Evolutionary conservation across 2,797 vertebrate genomes (phyloP), one percentile per base, ranked within the genome.

Genomic region (Pristis pectinata): DNA sequence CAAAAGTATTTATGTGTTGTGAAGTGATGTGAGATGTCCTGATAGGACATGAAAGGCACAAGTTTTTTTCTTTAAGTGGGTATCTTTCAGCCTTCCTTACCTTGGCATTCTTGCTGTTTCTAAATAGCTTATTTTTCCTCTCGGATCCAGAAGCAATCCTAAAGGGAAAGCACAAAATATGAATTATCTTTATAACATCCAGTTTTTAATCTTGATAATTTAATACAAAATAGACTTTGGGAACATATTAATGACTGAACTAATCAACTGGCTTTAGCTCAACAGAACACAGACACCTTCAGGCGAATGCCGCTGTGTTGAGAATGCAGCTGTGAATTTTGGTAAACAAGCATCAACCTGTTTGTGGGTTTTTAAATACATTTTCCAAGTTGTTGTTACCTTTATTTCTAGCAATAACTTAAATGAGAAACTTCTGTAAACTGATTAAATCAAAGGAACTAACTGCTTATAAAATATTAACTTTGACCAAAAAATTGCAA

Each of bases 381-480:
- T 94, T 94, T 76, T 94, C 44, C 92, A 94, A 94, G 92, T n/a
- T 93, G 64, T 93, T 93, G 34, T 41, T 56, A 76, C 61, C 74
- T 76, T 70, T 74, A 53, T 94, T 94, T 94, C 94, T 44, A 74
- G 34, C 27, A 27, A 15, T 34, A 94, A 74, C 89, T 70, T 92
- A 13, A 91, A 37, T 13, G 34, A 91, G 30, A 72, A 93, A 93
- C 37, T 93, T 91, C 64, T 93, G 37, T 27, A 91, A 34, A 53
- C 13, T 19, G 7, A 15, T 74, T 53, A 76, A 93, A 76, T n/a
- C 92, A 74, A 76, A 94, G 11, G 92, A 56, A 74, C 70, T 34
- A 70, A 49, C 30, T 94, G 70, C 27, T 94, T 44, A 70, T 49
- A 53, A 56, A 56, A 7, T 74, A 24, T 11, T 74, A 56, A 74